Base-by-base conservation (phyloP, 1,140 invertebrate species). In the Acromyrmex heyeri region DNA sequence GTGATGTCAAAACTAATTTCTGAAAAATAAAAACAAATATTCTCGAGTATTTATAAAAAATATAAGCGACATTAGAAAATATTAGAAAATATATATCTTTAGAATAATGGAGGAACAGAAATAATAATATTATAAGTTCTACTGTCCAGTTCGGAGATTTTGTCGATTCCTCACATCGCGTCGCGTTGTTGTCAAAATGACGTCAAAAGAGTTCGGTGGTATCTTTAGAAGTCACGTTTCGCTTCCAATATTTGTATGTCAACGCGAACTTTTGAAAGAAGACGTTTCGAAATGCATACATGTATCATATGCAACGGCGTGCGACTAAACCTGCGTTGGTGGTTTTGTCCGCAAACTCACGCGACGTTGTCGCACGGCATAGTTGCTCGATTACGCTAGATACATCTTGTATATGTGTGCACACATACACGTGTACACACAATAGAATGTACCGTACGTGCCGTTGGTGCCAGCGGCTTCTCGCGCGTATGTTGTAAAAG, bases 401-500 rank as follows among this genome's bases (percentile, higher is more conserved):
- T 57, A 34, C 55, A 73, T 50, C 55, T 12, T 3, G 21, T n/a
- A 16, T 21, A 18, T 16, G 16, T 27, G 7, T 55, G 1, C 2
- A 48, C 27, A 7, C 21, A 50, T 1, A 30, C 34, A 30, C 57
- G 21, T 21, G 65, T 5, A 12, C 21, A 34, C 50, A 73, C 38
- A 67, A 83, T 83, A 50, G 55, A 83, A 57, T 7, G 86, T 75
- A 44, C 48, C 24, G 67, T 38, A 72, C 24, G 77, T 50, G 62
- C 21, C 5, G 6, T 59, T 21, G 50, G 65, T 48, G 81, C 50
- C 27, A 44, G 64, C 61, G 62, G n/a, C 55, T 55, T 34, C 59
- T 30, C 72, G 61, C 70, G 69, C 73, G 81, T 87, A 82, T 76
- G 85, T 85, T 89, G 87, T 91, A 89, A 85, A 90, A 89, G 90